These are phyloP conservation scores for Drosophila neocordata DNA, from an alignment of 1,140 invertebrate genomes.

Conservation along the genomic window DNA sequence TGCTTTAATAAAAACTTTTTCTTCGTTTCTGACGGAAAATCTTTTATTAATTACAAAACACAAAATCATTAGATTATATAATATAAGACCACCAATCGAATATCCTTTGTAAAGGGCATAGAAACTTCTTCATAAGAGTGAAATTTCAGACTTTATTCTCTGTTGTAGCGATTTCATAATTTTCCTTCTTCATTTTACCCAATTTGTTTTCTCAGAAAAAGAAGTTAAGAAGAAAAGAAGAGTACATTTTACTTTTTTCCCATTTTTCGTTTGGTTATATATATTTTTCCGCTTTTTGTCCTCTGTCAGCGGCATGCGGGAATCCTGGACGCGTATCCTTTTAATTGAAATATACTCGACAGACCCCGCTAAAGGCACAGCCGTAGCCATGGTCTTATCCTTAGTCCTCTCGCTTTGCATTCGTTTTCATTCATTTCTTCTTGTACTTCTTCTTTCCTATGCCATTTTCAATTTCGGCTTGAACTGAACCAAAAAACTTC, in stretches of 20 bases:
- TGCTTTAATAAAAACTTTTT: no score
- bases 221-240: neutral
- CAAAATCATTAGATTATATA: no score
- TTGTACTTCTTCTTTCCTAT: constrained; percentile 1
- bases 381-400: neutral
- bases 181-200: constrained; percentile 9
- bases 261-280: constrained; percentile 1
- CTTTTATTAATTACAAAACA: no score
- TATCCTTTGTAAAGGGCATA: neutral
- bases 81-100: no score
- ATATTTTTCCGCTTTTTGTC: constrained; percentile 43
- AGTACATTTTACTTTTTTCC: constrained; percentile 20
- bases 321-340: constrained; percentile 69
- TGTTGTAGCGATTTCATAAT: constrained; percentile 8
- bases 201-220: constrained; percentile 4
- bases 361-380: constrained; percentile 3
- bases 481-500: constrained; percentile 1
- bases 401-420: neutral
- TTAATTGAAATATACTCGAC: constrained; percentile 70
- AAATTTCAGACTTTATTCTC: neutral
- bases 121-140: neutral
- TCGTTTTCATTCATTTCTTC: no score
- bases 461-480: neutral
- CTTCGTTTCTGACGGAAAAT: no score
- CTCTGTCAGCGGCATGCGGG: constrained; percentile 67